Percentiles rank a stretch among this genome's conserved stretches.
phyloP scores from a whole-genome alignment of 2,113 vertebrate genomes.

The Cynopterus brachyotis region DNA sequence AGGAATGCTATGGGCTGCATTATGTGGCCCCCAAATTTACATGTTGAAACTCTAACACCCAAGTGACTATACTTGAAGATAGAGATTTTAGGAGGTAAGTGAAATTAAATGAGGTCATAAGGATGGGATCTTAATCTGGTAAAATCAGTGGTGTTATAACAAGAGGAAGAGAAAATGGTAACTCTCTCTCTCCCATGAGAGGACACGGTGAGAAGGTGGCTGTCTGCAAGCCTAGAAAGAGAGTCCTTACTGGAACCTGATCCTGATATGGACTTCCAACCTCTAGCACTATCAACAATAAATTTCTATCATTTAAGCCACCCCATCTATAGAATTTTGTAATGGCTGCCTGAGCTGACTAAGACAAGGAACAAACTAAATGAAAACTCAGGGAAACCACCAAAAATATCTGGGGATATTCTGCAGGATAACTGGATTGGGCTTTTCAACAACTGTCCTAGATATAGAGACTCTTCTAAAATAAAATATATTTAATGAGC shows the following conservation, averaged over 20 bases:
- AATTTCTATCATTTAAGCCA: not conserved
- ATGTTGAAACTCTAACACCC: not conserved
- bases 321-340: not conserved
- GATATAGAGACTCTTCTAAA: not conserved
- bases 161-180: not conserved
- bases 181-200: not conserved
- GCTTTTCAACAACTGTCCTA: not conserved
- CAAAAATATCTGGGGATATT: not conserved
- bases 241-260: not conserved
- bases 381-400: not conserved
- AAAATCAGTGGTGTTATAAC: not conserved
- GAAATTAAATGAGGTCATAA: not conserved
- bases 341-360: not conserved
- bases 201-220: not conserved
- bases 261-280: not conserved
- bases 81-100: not conserved
- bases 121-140: too few relatives aligned
- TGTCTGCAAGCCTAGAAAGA: not conserved
- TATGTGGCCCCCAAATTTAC: not conserved
- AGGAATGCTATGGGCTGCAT: not conserved
- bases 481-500: not conserved
- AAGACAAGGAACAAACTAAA: not conserved
- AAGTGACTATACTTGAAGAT: not conserved
- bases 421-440: not conserved
- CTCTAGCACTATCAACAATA: not conserved